These are phyloP conservation scores for Papilio dardanus DNA, from an alignment of 1,140 invertebrate species.

Conservation along the genomic window DNA sequence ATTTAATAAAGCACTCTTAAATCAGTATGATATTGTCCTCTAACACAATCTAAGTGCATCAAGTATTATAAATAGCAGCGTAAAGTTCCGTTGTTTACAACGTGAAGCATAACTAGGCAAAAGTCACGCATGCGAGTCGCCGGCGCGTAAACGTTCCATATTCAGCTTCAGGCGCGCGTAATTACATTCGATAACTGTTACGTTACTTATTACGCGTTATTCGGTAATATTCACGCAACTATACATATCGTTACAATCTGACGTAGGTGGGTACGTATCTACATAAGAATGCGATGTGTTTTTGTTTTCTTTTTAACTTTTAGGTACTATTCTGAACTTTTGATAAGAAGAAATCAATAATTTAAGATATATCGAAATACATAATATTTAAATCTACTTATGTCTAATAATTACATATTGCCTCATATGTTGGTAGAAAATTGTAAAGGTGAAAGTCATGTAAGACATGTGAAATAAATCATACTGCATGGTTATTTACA, in stretches of 20 bases:
- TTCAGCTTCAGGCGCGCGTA: conserved; percentile 78
- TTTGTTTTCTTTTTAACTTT: neutral
- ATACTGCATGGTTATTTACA: conserved; percentile 27
- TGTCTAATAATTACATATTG: neutral
- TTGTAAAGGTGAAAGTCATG: conserved; percentile 29
- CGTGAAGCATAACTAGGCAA: neutral
- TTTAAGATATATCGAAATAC: too few species aligned
- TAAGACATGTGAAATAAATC: conserved; percentile 4
- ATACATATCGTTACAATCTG: conserved; percentile 55
- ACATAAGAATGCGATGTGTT: neutral
- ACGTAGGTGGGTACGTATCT: neutral
- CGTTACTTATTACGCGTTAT: conserved; percentile 78
- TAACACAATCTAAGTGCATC: neutral
- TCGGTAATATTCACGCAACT: conserved; percentile 74
- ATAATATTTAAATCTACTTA: neutral
- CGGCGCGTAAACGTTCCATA: conserved; percentile 79
- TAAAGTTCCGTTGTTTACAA: neutral
- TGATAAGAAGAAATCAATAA: neutral
- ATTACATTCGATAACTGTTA: conserved; percentile 75
- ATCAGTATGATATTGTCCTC: too few species aligned
- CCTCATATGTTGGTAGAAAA: neutral
- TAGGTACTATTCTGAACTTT: neutral
- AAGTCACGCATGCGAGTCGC: conserved; percentile 62
- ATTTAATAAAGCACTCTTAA: too few species aligned
- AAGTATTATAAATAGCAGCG: neutral